These are phyloP conservation scores for Neodiprion pinetum DNA, from an alignment of 1,140 invertebrate genomes.

Conservation along the genomic window DNA sequence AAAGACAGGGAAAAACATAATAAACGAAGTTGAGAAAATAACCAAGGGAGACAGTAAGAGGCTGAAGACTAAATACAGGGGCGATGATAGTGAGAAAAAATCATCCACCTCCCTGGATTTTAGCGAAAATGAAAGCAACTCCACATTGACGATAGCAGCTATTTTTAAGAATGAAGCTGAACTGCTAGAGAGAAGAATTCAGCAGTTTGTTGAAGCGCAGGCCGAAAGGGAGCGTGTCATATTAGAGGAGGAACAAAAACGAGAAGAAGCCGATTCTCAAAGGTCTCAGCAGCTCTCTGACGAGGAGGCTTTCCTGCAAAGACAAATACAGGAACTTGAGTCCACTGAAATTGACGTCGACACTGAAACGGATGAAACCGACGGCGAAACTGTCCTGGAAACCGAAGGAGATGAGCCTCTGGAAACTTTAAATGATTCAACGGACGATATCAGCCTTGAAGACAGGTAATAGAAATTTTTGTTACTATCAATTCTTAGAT, in stretches of 20 bases:
- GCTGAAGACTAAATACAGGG: slow-evolving; percentile 6
- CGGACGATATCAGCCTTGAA: slow-evolving; percentile 55
- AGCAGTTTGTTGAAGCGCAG: slow-evolving; percentile 59
- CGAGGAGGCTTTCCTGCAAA: slow-evolving; percentile 81
- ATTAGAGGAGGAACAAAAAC: slow-evolving; percentile 60
- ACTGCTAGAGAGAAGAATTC: slow-evolving; percentile 60
- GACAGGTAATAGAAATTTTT: slow-evolving; percentile 39
- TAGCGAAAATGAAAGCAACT: slow-evolving; percentile 43
- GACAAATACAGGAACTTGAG: slow-evolving; percentile 81
- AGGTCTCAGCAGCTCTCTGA: slow-evolving; percentile 71
- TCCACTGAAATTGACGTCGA: slow-evolving; percentile 83
- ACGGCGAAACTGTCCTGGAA: slow-evolving; percentile 72
- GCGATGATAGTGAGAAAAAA: slow-evolving; percentile 22
- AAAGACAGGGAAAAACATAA: slow-evolving; percentile 42
- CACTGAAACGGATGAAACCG: slow-evolving; percentile 82
- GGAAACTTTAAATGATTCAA: slow-evolving; percentile 35
- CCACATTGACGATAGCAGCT: slow-evolving; percentile 58
- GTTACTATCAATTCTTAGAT: not conserved
- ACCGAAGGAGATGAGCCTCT: slow-evolving; percentile 59
- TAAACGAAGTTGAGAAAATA: slow-evolving; percentile 45
- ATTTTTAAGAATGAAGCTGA: slow-evolving; percentile 63
- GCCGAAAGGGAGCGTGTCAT: slow-evolving; percentile 58
- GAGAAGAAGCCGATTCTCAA: slow-evolving; percentile 62
- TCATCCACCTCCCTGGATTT: slow-evolving; percentile 16
- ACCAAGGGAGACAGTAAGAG: slow-evolving; percentile 20